Evolutionary conservation across 2,113 vertebrate genomes (phyloP), one percentile per base, ranked within the genome.

Genomic region (Nicator chloris): DNA sequence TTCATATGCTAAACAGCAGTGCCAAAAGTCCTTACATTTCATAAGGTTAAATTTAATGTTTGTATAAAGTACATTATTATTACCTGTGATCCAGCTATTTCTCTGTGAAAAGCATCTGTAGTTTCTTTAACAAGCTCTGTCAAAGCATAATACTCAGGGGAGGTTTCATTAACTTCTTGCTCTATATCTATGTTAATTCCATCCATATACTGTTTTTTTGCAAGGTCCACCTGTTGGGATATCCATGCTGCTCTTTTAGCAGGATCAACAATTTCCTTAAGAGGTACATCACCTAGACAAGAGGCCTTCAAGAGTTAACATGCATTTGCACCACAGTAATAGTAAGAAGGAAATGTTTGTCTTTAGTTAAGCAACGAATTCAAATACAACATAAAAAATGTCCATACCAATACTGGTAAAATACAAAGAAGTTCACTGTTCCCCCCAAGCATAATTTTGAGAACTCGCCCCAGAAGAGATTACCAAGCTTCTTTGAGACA

Each of bases 141-240:
- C 95, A 99, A 92, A 60, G 99, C 99, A 39, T 98, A 90, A 95
- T 99, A 99, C 93, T 99, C 98, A 6, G 98, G 96, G 4, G 99
- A 99, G 28, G 81, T 96, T 63, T 96, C 82, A 2, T 97, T 96
- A 75, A 99, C 98, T 42, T 97, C 98, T 85, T 99, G 98, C 82
- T 99, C 99, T 95, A 99, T 98, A 92, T 99, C 99, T 71, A 99
- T 88, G 97, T 99, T 99, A 97, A 99, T 99, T 69, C 99, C 99
- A 94, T 99, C 99, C 99, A 99, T 99, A 79, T 99, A 98, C 82
- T 99, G 99, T 4, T 53, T 97, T 97, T 99, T 99, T 50, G 99
- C 99, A 96, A 99, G 96, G 35, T 96, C 81, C 76, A 99, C 94
- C 82, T 99, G 98, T 35, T 98, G 96, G 35, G 90, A 96, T 97